Evolutionary conservation across 2,888 invertebrate species (phyloP).

Genomic region (Liposcelis brunnea): DNA sequence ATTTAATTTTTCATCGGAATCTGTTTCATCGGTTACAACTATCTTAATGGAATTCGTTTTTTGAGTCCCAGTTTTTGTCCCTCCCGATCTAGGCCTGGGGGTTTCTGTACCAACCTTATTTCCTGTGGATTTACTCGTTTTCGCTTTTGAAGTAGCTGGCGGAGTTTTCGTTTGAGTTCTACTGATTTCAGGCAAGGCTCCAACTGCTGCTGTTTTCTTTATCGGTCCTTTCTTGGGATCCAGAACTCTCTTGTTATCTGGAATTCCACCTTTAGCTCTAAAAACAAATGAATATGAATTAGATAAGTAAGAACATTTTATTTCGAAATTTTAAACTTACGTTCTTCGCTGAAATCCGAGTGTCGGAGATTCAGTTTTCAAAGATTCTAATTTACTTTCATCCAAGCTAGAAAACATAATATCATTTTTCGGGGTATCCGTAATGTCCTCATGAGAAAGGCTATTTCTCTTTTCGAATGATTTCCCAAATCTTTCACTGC

Average conservation of each 20-base stretch:
- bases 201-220: not conserved
- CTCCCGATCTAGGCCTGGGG: not conserved
- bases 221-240: conserved; percentile 7
- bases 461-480: too few species aligned
- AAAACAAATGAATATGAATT: not conserved
- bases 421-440: not conserved
- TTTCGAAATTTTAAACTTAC: not conserved
- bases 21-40: not conserved
- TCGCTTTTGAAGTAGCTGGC: not conserved
- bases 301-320: too few species aligned
- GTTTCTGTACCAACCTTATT: conserved; percentile 5
- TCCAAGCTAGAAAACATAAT: conserved; percentile 5
- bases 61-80: not conserved
- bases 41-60: not conserved
- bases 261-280: conserved; percentile 4
- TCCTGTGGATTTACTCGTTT: too few species aligned
- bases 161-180: not conserved
- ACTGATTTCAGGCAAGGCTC: not conserved
- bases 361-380: conserved; percentile 2
- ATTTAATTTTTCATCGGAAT: not conserved
- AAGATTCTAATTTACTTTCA: not conserved
- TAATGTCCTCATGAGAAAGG: too few species aligned
- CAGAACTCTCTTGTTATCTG: conserved; percentile 1
- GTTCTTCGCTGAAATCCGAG: conserved; percentile 1
- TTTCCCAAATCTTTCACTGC: too few species aligned